Percentiles rank a stretch among this genome's conserved stretches.
These are phyloP conservation scores for Glaucomys volans DNA, from an alignment of 2,113 vertebrate species.

Conservation along the genomic window DNA sequence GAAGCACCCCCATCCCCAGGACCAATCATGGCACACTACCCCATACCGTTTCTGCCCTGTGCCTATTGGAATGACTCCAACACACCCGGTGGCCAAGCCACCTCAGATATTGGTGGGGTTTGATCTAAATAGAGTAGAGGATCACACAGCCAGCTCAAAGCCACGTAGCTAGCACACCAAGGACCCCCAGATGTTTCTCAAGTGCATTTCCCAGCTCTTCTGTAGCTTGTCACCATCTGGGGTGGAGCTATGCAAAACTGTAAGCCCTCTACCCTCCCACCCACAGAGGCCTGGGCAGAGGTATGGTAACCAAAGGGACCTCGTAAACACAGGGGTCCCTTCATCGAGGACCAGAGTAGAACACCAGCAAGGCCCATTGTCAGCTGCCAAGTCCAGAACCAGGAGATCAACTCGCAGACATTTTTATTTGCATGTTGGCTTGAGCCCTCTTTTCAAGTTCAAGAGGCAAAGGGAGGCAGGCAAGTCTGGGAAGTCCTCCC, in stretches of 20 bases:
- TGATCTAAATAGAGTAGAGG: not conserved
- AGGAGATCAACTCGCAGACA: not conserved
- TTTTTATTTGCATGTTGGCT: conserved; percentile 59
- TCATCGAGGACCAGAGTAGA: rapidly evolving
- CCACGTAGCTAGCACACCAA: not conserved
- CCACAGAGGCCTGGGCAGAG: rapidly evolving
- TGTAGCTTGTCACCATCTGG: rapidly evolving
- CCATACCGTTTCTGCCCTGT: not conserved
- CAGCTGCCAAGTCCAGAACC: not conserved
- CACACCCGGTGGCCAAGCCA: not conserved
- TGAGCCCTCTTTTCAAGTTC: not conserved
- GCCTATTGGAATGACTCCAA: not conserved
- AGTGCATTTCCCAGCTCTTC: not conserved
- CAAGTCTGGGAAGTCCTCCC: not conserved
- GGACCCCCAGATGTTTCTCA: not conserved
- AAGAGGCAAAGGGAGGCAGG: not conserved
- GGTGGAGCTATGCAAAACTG: too few relatives aligned
- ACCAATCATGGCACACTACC: not conserved
- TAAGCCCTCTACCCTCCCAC: too few relatives aligned
- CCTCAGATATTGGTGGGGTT: not conserved
- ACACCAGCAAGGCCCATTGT: not conserved
- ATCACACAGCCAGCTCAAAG: not conserved
- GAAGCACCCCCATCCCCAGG: not conserved
- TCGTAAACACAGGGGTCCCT: not conserved
- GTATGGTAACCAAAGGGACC: not conserved